Percentiles rank a stretch among this genome's conserved stretches.
Conservation (phyloP, 2,888 invertebrate genomes). For the Phlogophora meticulosa region DNA sequence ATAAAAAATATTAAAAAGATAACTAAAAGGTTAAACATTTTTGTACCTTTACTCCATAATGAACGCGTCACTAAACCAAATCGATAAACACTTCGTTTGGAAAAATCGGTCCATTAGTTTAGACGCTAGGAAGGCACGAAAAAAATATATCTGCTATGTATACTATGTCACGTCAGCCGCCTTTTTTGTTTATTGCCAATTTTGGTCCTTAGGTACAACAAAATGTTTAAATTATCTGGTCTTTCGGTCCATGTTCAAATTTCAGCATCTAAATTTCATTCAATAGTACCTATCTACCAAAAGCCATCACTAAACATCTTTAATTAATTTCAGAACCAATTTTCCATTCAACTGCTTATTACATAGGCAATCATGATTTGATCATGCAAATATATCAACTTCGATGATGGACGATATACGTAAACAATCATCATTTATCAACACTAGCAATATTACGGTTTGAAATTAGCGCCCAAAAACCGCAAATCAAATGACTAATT, state of each 20-base stretch:
- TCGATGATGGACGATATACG: no score
- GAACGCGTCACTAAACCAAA: slow-evolving; percentile 26
- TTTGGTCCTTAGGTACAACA: neutral
- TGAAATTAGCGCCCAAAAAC: slow-evolving; percentile 3
- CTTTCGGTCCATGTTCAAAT: neutral
- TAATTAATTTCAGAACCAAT: no score
- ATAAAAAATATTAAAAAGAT: neutral
- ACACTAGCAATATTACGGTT: neutral
- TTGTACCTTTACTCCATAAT: slow-evolving; percentile 12
- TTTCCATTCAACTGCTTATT: no score
- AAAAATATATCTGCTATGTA: slow-evolving; percentile 23
- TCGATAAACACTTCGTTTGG: slow-evolving; percentile 48
- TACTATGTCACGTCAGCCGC: no score
- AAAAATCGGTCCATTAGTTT: slow-evolving; percentile 51
- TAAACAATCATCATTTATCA: slow-evolving; percentile 1
- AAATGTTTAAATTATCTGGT: neutral
- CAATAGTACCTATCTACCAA: no score
- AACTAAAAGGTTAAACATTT: neutral
- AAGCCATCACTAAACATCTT: no score
- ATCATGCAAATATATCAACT: no score
- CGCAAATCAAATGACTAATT: slow-evolving; percentile 33
- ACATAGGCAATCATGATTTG: no score
- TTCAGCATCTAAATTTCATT: no score
- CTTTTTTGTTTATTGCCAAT: neutral
- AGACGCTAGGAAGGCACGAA: slow-evolving; percentile 12